Conservation (phyloP, 2,888 invertebrate genomes). For the Lasioglossum morio region DNA sequence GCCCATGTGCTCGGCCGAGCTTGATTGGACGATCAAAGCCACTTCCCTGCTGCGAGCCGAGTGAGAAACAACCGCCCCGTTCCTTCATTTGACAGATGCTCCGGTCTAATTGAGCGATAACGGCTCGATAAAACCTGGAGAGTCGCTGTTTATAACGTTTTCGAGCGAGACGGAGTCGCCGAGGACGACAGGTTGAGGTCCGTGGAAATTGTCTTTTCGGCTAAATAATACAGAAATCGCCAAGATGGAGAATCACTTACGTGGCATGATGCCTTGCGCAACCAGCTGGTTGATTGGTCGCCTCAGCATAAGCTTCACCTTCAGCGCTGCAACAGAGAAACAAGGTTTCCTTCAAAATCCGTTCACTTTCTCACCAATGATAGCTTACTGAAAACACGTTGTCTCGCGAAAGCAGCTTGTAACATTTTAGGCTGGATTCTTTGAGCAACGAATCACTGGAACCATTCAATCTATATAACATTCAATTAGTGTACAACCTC, state of each 20-base stretch:
- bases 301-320: slow-evolving; percentile 98
- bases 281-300: slow-evolving; percentile 97
- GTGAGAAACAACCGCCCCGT: neutral
- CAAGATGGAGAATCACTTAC: slow-evolving; percentile 90
- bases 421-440: neutral
- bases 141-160: neutral
- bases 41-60: slow-evolving; percentile 13
- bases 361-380: slow-evolving; percentile 18
- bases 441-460: neutral
- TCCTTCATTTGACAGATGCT: neutral
- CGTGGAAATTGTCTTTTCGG: neutral
- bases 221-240: neutral
- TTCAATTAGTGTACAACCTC: neutral
- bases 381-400: neutral
- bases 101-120: slow-evolving; percentile 3
- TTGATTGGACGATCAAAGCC: slow-evolving; percentile 13
- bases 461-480: no score
- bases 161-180: neutral
- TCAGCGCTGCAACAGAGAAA: slow-evolving; percentile 91
- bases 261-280: slow-evolving; percentile 99
- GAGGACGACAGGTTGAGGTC: neutral
- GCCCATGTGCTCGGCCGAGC: neutral
- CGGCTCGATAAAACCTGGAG: neutral
- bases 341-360: slow-evolving; percentile 29
- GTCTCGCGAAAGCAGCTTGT: neutral